phyloP scores from a whole-genome alignment of 2,113 vertebrate genomes.

The Hyperopisus bebe region DNA sequence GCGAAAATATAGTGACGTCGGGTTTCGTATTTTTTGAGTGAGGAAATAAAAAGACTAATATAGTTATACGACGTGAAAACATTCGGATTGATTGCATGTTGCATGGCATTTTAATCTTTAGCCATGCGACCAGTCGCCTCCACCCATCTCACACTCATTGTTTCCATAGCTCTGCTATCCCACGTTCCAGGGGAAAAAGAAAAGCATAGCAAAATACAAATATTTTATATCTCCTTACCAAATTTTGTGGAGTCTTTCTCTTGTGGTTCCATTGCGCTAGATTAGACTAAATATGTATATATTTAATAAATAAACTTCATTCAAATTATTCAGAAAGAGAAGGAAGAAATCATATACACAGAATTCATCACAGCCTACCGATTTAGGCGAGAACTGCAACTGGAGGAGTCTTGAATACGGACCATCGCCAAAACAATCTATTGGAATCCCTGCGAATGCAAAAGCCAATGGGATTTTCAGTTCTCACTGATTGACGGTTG shows the following conservation, averaged over 20 bases:
- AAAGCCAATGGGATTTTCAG: neutral
- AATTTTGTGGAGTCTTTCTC: neutral
- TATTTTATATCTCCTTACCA: neutral
- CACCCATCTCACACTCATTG: conserved; percentile 1
- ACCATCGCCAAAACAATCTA: neutral
- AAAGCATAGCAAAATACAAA: neutral
- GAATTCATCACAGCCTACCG: neutral
- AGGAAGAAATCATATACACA: neutral
- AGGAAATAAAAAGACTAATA: neutral
- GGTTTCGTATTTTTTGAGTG: neutral
- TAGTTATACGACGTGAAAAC: neutral
- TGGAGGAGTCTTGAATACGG: neutral
- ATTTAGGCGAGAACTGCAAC: neutral
- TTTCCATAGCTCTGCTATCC: neutral
- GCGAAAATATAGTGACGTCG: neutral
- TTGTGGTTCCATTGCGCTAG: neutral
- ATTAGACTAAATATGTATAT: neutral
- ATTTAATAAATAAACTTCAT: neutral
- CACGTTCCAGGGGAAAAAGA: neutral
- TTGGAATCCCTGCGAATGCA: neutral
- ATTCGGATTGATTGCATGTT: neutral
- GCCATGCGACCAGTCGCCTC: neutral
- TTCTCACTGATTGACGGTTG: neutral
- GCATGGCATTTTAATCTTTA: neutral
- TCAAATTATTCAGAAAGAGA: neutral